These are phyloP conservation scores for Thamnaconus septentrionalis DNA, from an alignment of 2,113 vertebrate genomes.

Conservation along the genomic window DNA sequence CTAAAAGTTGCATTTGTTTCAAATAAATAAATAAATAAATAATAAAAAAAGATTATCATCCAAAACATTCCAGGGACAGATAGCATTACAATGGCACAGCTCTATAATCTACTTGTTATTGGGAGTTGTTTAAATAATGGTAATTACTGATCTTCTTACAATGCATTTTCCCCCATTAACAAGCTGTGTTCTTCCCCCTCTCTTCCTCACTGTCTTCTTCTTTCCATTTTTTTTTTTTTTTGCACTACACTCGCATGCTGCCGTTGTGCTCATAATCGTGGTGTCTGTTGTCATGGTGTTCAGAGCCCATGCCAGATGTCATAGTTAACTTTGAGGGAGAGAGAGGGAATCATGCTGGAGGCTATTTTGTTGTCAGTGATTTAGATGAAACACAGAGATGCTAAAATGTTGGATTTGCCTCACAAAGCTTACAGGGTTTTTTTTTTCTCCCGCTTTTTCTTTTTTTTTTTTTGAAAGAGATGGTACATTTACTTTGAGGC, in stretches of 20 bases:
- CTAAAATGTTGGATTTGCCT: slow-evolving; percentile 76
- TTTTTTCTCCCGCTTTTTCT: slow-evolving; percentile 25
- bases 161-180: slow-evolving; percentile 75
- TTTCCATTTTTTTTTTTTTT: slow-evolving; percentile 36
- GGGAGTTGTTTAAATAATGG: slow-evolving; percentile 76
- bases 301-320: slow-evolving; percentile 85
- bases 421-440: slow-evolving; percentile 55
- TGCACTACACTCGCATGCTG: slow-evolving; percentile 72
- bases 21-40: slow-evolving; percentile 7
- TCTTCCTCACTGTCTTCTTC: slow-evolving; percentile 57
- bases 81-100: slow-evolving; percentile 59
- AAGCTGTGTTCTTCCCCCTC: slow-evolving; percentile 72
- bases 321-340: slow-evolving; percentile 80
- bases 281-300: slow-evolving; percentile 83
- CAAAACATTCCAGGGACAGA: slow-evolving; percentile 55
- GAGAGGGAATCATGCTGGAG: slow-evolving; percentile 76
- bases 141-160: slow-evolving; percentile 78
- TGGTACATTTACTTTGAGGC: slow-evolving; percentile 73
- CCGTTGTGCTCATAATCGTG: slow-evolving; percentile 77
- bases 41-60: slow-evolving; percentile 56
- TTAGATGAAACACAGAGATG: slow-evolving; percentile 78
- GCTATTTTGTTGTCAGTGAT: slow-evolving; percentile 84
- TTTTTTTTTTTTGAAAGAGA: slow-evolving; percentile 42
- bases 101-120: slow-evolving; percentile 76
- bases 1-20: slow-evolving; percentile 12